Conservation (phyloP, 2,888 invertebrate genomes). For the Melangyna quadrimaculata region DNA sequence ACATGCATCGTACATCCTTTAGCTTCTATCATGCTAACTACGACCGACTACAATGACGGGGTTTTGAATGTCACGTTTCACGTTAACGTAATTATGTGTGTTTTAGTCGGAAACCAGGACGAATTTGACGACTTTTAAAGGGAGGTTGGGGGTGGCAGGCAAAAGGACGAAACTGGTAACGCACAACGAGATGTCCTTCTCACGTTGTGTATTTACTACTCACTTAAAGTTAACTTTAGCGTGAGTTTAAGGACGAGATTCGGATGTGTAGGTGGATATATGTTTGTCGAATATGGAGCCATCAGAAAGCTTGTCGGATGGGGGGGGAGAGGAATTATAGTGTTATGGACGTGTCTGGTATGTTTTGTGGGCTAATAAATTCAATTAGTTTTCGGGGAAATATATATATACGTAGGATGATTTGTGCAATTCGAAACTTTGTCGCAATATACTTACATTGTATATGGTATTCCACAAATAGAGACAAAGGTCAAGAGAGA, state of each 20-base stretch:
- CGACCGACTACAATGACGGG: constrained; percentile 24
- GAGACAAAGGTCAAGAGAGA: not conserved
- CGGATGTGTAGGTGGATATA: not conserved
- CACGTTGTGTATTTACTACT: constrained; percentile 23
- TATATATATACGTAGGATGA: too few relatives aligned
- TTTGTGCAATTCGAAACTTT: constrained; percentile 45
- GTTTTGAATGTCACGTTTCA: constrained; percentile 67
- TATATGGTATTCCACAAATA: too few relatives aligned
- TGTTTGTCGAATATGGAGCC: not conserved
- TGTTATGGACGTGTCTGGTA: constrained; percentile 38
- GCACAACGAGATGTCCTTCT: constrained; percentile 31
- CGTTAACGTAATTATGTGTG: constrained; percentile 67
- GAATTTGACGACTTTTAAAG: constrained; percentile 25
- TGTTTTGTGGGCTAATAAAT: constrained; percentile 59
- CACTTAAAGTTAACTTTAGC: constrained; percentile 29
- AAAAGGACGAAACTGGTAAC: not conserved
- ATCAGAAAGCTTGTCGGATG: not conserved
- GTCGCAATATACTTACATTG: constrained; percentile 30
- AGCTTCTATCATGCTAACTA: not conserved
- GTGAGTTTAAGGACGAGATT: not conserved
- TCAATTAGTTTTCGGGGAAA: constrained; percentile 51
- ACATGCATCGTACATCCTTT: constrained; percentile 30
- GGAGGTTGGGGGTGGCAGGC: not conserved
- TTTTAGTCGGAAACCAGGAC: constrained; percentile 41
- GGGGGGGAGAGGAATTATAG: not conserved